Evolutionary conservation across 2,888 invertebrate species (phyloP).

Genomic region (Melinopterus prodromus): DNA sequence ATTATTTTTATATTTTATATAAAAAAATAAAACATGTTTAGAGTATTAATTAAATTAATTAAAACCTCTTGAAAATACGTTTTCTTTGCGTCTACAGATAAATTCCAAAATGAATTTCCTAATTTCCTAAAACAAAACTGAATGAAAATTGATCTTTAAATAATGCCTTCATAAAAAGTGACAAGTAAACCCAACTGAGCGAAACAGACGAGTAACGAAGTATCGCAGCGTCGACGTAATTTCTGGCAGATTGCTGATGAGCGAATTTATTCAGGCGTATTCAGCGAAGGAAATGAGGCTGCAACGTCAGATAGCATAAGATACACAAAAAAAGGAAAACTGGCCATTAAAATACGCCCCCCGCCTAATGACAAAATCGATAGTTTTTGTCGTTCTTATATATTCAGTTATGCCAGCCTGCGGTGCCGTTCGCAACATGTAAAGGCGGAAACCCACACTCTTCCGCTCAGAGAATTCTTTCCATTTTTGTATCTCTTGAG

Average conservation of each 20-base stretch:
- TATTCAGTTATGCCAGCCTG: constrained; percentile 5
- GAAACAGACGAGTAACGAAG: constrained; percentile 6
- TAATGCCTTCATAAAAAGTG: neutral
- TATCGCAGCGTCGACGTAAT: neutral
- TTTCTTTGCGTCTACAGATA: too few relatives aligned
- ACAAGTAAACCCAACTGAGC: neutral
- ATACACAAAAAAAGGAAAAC: constrained; percentile 23
- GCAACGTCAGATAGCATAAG: constrained; percentile 12
- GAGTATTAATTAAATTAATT: too few relatives aligned
- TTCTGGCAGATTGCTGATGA: constrained; percentile 16
- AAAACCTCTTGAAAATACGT: too few relatives aligned
- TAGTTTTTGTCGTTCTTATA: constrained; percentile 18
- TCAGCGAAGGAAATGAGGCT: constrained; percentile 16
- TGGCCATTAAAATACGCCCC: constrained; percentile 17
- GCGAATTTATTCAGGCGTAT: constrained; percentile 11
- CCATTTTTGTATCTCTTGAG: too few relatives aligned
- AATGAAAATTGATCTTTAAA: neutral
- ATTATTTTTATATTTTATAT: too few relatives aligned
- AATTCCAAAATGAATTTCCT: too few relatives aligned
- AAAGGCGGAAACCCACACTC: neutral
- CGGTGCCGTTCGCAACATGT: neutral
- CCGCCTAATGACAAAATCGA: constrained; percentile 23
- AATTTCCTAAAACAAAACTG: too few relatives aligned
- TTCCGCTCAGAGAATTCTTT: too few relatives aligned
- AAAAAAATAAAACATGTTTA: too few relatives aligned